Base-by-base conservation (phyloP, 2,113 vertebrate genomes). In the Puma concolor region DNA sequence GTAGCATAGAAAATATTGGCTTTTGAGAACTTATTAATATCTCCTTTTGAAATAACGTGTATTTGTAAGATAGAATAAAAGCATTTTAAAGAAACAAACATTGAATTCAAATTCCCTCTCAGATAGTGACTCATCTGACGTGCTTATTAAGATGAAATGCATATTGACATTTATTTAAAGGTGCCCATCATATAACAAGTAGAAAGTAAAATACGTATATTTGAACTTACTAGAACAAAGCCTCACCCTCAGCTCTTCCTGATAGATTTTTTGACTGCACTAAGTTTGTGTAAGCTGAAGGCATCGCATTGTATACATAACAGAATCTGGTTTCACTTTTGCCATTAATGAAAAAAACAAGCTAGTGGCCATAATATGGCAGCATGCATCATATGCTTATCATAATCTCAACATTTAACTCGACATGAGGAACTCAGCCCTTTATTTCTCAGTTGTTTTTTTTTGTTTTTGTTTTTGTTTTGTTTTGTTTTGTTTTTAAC, bases 1-100 rank as follows among this genome's bases (percentile, higher is more conserved):
- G 91, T 77, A 83, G 57, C 93, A 97, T 38, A 93, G 88, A 98
- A 98, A 96, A 94, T 93, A 79, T 94, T 97, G 86, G 81, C 91
- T 98, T 97, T 97, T 72, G 94, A 83, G 38, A 57, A 97, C 79
- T 96, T 97, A 93, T 97, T 98, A 98, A 95, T 97, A 97, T 93
- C 94, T 92, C 64, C 33, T 95, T 95, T 95, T 95, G 92, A 95
- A 97, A 96, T 89, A 84, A 74, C 63, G 86, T 74, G 44, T n/a
- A 80, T 95, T 91, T 97, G 33, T 91, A 89, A 93, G 48, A 93
- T n/a, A 71, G 50, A 71, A 86, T 94, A 94, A 94, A 94, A 93
- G 10, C 63, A 60, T 33, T 95, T 90, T 88, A 88, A 93, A 84
- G 64, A 89, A 97, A 97, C 31, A 87, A 95, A 94, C 88, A 85